Percentiles rank a stretch among this genome's conserved stretches.
phyloP scores from a whole-genome alignment of 2,888 invertebrate species.

The Gibbula magus region DNA sequence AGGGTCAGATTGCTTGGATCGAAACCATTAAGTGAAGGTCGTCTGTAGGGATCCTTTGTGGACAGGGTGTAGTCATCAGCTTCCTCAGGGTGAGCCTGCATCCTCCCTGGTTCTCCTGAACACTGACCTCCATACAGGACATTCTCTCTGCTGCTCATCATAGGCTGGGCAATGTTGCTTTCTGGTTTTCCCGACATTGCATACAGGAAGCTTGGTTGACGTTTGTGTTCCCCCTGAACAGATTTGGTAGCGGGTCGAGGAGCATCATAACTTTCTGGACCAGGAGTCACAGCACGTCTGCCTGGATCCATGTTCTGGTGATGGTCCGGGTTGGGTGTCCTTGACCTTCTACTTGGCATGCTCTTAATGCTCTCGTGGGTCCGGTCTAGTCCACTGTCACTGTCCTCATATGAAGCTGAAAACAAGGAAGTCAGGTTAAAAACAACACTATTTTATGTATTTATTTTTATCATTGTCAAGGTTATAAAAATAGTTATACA shows the following conservation, averaged over 20 bases:
- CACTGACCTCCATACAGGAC: neutral
- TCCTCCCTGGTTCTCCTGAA: neutral
- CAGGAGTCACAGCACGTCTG: conserved; percentile 84
- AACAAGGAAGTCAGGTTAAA: neutral
- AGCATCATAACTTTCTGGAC: conserved; percentile 79
- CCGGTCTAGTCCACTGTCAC: conserved; percentile 38
- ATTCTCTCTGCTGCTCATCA: conserved; percentile 20
- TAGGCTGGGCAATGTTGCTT: conserved; percentile 18
- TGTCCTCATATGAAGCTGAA: conserved; percentile 33
- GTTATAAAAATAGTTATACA: too few species aligned
- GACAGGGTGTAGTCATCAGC: conserved; percentile 67
- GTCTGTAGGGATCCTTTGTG: conserved; percentile 62
- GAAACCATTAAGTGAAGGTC: conserved; percentile 56
- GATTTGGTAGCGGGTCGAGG: conserved; percentile 33
- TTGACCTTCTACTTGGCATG: conserved; percentile 33
- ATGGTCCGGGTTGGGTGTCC: conserved; percentile 37
- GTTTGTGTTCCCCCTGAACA: conserved; percentile 52
- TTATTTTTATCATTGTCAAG: too few species aligned
- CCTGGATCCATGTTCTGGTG: conserved; percentile 21
- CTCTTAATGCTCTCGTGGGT: conserved; percentile 46
- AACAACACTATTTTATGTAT: too few species aligned
- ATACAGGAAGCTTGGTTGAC: conserved; percentile 70
- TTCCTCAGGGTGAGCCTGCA: conserved; percentile 31
- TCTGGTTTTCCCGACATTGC: conserved; percentile 56
- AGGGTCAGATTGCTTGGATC: conserved; percentile 51